phyloP scores from a whole-genome alignment of 2,797 vertebrate species.

The Notamacropus eugenii region DNA sequence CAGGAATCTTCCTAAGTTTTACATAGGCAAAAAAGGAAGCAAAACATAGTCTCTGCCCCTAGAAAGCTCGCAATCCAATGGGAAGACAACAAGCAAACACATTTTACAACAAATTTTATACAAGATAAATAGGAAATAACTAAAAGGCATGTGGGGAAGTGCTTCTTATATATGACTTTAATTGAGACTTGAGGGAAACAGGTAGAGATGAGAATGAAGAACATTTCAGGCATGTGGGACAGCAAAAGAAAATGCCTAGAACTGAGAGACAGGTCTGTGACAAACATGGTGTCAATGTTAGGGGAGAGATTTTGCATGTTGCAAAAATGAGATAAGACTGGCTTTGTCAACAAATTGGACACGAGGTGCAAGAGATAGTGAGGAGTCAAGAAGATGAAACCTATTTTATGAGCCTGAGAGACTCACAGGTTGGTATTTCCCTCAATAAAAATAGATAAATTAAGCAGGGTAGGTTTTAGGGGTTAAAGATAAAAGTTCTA shows the following conservation, averaged over 20 bases:
- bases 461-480: too few relatives aligned
- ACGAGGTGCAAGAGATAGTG: too few relatives aligned
- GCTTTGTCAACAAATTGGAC: too few relatives aligned
- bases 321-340: too few relatives aligned
- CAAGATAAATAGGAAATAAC: neutral
- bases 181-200: neutral
- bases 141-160: neutral
- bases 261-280: neutral
- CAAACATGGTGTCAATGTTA: too few relatives aligned
- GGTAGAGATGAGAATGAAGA: neutral
- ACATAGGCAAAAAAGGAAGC: neutral
- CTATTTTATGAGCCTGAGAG: too few relatives aligned
- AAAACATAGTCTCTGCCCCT: neutral
- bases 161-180: neutral
- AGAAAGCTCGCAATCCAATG: neutral
- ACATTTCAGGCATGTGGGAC: neutral
- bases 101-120: neutral
- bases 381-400: too few relatives aligned
- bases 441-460: too few relatives aligned
- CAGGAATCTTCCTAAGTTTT: neutral
- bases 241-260: neutral
- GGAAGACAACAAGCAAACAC: neutral
- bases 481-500: too few relatives aligned
- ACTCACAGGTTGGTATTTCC: too few relatives aligned
- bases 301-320: too few relatives aligned